Percentiles rank a stretch among this genome's conserved stretches.
These are phyloP conservation scores for Trochalopteron elliotii DNA, from an alignment of 2,113 vertebrate genomes.

Conservation along the genomic window DNA sequence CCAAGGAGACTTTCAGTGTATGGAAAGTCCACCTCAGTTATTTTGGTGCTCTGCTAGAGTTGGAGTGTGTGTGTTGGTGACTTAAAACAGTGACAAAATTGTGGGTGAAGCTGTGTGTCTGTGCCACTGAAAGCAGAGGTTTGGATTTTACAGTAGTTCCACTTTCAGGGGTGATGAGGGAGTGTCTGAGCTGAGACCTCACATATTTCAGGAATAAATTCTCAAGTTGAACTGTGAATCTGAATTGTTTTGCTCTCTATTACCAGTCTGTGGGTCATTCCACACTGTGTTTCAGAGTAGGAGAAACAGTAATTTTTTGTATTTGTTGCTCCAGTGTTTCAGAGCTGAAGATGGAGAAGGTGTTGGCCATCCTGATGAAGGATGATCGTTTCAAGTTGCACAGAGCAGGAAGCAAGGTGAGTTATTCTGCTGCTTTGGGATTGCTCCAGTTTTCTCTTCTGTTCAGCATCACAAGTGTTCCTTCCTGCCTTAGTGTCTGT, in stretches of 20 bases:
- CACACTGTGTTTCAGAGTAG: not conserved
- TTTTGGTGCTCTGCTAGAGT: not conserved
- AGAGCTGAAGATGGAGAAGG: constrained; percentile 87
- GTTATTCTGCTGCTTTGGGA: constrained; percentile 56
- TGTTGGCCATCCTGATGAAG: constrained; percentile 80
- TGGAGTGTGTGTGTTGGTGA: not conserved
- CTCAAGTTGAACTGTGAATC: not conserved
- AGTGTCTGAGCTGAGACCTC: not conserved
- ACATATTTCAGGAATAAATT: not conserved
- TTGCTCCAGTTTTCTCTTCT: not conserved
- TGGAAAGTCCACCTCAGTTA: not conserved
- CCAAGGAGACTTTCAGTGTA: not conserved
- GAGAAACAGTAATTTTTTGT: not conserved
- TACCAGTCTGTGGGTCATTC: not conserved
- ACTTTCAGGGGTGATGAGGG: not conserved
- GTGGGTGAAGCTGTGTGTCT: not conserved
- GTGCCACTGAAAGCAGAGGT: not conserved
- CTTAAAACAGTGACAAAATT: not conserved
- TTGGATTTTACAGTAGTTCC: not conserved
- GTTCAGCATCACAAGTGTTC: not conserved
- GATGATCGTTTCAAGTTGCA: constrained; percentile 80
- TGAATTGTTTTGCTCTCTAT: not conserved
- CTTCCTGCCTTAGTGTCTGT: not conserved
- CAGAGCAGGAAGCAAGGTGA: constrained; percentile 80
- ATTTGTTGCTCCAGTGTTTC: constrained; percentile 74